Evolutionary conservation across 1,140 invertebrate genomes (phyloP).

Genomic region (Reticulitermes speratus): DNA sequence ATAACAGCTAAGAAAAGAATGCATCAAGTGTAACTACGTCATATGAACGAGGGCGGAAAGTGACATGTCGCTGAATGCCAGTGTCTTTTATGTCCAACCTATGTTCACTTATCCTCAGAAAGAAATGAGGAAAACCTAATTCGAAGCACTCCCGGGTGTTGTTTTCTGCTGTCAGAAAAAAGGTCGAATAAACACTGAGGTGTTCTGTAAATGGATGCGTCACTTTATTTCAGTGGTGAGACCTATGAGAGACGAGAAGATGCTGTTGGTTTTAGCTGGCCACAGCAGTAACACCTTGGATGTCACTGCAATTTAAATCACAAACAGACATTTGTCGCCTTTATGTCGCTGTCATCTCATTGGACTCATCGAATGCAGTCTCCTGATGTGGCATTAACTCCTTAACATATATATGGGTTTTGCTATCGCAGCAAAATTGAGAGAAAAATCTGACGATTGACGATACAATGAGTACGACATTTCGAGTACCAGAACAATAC

Average conservation of each 20-base stretch:
- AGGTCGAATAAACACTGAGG: conserved; percentile 39
- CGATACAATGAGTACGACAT: conserved; percentile 39
- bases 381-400: conserved; percentile 44
- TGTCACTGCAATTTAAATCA: conserved; percentile 18
- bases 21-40: conserved; percentile 39
- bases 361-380: conserved; percentile 47
- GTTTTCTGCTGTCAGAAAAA: conserved; percentile 35
- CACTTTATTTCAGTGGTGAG: conserved; percentile 37
- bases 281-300: conserved; percentile 37
- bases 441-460: conserved; percentile 34
- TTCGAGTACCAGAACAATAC: conserved; percentile 42
- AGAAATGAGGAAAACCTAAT: conserved; percentile 35
- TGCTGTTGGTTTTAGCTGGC: conserved; percentile 41
- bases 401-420: conserved; percentile 38
- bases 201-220: conserved; percentile 37
- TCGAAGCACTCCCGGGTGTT: conserved; percentile 37
- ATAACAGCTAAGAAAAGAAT: conserved; percentile 41
- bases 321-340: conserved; percentile 25
- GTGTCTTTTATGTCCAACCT: conserved; percentile 39
- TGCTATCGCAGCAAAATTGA: conserved; percentile 31
- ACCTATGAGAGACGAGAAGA: conserved; percentile 38
- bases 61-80: conserved; percentile 41
- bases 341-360: conserved; percentile 37
- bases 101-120: conserved; percentile 40
- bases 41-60: conserved; percentile 42